These are phyloP conservation scores for Timema podura DNA, from an alignment of 2,888 invertebrate genomes.

Conservation along the genomic window DNA sequence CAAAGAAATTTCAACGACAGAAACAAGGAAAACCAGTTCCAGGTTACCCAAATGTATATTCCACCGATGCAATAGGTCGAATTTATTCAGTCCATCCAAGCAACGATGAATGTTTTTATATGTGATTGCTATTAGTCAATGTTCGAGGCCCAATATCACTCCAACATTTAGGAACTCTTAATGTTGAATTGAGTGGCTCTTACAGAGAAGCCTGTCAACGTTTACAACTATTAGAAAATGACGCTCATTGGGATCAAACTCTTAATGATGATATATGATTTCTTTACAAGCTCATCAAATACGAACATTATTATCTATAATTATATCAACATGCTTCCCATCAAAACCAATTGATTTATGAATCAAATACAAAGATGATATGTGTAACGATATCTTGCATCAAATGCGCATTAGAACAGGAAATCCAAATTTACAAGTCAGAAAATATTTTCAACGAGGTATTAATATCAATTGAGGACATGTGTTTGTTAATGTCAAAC, in stretches of 20 bases:
- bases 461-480: neutral
- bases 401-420: neutral
- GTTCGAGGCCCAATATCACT: slow-evolving; percentile 41
- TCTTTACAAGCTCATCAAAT: neutral
- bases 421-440: neutral
- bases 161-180: slow-evolving; percentile 39
- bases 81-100: slow-evolving; percentile 40
- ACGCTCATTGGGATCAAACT: neutral
- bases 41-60: slow-evolving; percentile 25
- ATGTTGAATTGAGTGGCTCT: slow-evolving; percentile 39
- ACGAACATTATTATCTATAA: neutral
- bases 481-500: neutral
- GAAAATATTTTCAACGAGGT: neutral
- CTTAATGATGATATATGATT: neutral
- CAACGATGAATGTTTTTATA: slow-evolving; percentile 39
- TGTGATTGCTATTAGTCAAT: slow-evolving; percentile 38
- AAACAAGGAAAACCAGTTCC: slow-evolving; percentile 29
- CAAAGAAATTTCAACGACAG: slow-evolving; percentile 14
- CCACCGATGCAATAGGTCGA: slow-evolving; percentile 32
- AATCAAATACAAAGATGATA: slow-evolving; percentile 4
- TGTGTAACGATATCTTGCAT: neutral
- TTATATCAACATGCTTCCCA: slow-evolving; percentile 6
- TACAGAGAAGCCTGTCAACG: slow-evolving; percentile 42
- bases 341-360: neutral
- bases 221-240: neutral